Evolutionary conservation across 64 coral and sea anemone species (phyloP).

Genomic region (Actinia tenebrosa): DNA sequence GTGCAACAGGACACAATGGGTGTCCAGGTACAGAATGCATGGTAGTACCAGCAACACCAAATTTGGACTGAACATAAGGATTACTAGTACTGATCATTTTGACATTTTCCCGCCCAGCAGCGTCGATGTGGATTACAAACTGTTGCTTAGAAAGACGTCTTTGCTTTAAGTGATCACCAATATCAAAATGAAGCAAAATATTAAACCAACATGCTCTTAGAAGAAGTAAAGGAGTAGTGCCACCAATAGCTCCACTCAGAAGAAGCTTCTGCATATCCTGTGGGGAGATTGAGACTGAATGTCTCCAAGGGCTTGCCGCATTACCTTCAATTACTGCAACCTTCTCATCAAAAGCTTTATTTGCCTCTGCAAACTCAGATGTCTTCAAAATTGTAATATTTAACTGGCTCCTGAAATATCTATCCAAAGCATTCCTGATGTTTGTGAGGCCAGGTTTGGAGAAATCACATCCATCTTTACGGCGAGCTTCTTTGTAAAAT

Average conservation of each 20-base stretch:
- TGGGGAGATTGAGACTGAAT: constrained; percentile 7
- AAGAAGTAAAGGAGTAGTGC: not conserved
- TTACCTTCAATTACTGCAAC: constrained; percentile 12
- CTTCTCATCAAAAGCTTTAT: constrained; percentile 22
- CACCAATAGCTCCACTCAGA: constrained; percentile 9
- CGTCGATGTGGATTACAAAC: constrained; percentile 1
- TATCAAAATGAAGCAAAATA: constrained; percentile 22
- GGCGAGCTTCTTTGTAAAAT: constrained; percentile 18
- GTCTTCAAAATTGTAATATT: constrained; percentile 14
- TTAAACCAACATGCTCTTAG: constrained; percentile 15
- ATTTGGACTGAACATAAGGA: not conserved
- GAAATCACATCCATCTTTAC: constrained; percentile 20
- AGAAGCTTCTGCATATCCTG: constrained; percentile 9
- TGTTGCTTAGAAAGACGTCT: constrained; percentile 6
- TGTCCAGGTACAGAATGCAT: constrained; percentile 47
- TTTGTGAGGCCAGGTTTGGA: constrained; percentile 20
- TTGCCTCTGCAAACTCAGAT: constrained; percentile 17
- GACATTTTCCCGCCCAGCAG: constrained; percentile 9
- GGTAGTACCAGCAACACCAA: not conserved
- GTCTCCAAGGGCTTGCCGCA: constrained; percentile 14
- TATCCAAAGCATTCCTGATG: constrained; percentile 16
- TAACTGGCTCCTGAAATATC: not conserved
- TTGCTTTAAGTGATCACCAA: constrained; percentile 20
- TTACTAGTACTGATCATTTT: not conserved
- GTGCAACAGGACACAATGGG: constrained; percentile 66